A percentile compares a stretch with the other conserved stretches of the same genome.
Conservation (phyloP, 2,113 vertebrate genomes). For the Scalopus aquaticus region DNA sequence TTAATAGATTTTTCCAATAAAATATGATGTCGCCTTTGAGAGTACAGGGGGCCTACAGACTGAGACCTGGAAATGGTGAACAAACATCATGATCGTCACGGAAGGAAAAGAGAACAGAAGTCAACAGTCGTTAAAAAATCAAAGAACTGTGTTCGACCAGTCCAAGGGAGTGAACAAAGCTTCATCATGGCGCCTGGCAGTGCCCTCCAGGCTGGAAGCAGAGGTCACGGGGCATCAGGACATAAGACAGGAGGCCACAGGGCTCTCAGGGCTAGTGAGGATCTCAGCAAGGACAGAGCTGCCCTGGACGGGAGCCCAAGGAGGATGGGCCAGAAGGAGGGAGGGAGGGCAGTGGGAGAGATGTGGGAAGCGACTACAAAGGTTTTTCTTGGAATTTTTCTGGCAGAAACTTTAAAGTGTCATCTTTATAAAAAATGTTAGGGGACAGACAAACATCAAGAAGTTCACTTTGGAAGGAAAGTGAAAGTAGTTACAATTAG, state of each 20-base stretch:
- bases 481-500: neutral
- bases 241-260: neutral
- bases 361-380: neutral
- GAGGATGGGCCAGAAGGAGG: neutral
- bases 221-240: neutral
- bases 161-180: neutral
- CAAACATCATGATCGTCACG: neutral
- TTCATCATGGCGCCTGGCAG: neutral
- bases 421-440: conserved; percentile 7
- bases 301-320: neutral
- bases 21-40: conserved; percentile 17
- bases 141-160: neutral
- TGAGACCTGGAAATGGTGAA: neutral
- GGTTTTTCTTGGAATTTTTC: neutral
- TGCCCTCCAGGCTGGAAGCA: neutral
- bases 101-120: neutral
- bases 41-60: neutral
- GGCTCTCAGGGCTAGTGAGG: too few species aligned
- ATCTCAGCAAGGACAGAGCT: neutral
- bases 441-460: neutral
- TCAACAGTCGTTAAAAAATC: neutral
- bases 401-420: conserved; percentile 27
- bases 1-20: neutral
- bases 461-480: neutral
- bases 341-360: fast-evolving